Conservation (phyloP, 2,797 vertebrate species). For the Anguilla pacifica region DNA sequence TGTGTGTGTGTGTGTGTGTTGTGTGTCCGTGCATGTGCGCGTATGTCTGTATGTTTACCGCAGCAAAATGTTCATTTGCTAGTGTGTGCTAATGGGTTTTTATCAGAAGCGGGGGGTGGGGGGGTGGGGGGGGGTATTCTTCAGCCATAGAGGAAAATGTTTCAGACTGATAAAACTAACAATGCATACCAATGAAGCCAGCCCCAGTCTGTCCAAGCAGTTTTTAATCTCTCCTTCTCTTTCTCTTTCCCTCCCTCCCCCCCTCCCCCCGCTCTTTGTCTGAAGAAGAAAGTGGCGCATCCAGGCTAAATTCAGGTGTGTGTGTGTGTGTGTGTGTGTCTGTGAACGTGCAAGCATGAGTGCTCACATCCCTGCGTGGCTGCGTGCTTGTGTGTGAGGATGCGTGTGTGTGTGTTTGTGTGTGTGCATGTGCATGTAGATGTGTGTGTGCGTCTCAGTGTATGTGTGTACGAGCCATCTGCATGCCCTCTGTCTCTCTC, state of each 20-base stretch:
- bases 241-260: background rate
- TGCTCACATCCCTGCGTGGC: background rate
- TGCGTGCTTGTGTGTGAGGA: background rate
- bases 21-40: background rate
- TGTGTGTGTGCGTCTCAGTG: background rate
- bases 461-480: background rate
- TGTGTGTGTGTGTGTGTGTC: background rate
- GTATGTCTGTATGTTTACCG: background rate
- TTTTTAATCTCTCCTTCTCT: background rate
- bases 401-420: background rate
- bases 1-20: background rate
- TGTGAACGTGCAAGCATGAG: background rate
- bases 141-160: slow-evolving; percentile 1
- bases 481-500: background rate
- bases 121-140: background rate
- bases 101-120: background rate
- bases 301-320: background rate
- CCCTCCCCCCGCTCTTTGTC: background rate
- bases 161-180: slow-evolving; percentile 20
- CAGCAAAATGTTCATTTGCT: background rate
- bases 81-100: slow-evolving; percentile 19
- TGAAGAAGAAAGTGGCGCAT: background rate
- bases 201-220: background rate
- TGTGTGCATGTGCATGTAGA: background rate
- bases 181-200: slow-evolving; percentile 18